phyloP scores from a whole-genome alignment of 1,140 invertebrate genomes.

The Gonioctena quinquepunctata region DNA sequence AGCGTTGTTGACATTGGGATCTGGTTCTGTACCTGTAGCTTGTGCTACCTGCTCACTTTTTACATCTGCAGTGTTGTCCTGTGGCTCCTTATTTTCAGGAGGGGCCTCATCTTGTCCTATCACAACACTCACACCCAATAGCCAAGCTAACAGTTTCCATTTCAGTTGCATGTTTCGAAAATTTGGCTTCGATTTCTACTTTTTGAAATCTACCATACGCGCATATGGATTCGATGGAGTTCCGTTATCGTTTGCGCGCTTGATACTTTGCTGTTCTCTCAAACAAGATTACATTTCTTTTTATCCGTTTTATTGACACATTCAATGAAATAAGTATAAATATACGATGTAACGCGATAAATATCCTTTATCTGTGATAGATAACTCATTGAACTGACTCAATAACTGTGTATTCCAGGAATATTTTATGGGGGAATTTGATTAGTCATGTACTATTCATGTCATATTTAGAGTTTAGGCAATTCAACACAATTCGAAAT shows the following conservation, averaged over 20 bases:
- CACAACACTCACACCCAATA: not conserved
- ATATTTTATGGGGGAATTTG: too few species aligned
- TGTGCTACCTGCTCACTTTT: not conserved
- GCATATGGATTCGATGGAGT: not conserved
- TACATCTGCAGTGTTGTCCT: not conserved
- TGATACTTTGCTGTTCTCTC: not conserved
- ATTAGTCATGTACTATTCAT: too few species aligned
- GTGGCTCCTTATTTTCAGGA: not conserved
- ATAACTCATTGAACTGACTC: not conserved
- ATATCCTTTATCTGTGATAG: slow-evolving; percentile 15
- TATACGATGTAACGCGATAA: not conserved
- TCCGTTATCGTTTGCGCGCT: not conserved
- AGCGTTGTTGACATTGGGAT: not conserved
- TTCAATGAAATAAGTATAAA: slow-evolving; percentile 17
- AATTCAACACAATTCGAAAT: too few species aligned
- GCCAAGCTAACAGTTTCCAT: not conserved
- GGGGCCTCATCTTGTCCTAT: not conserved
- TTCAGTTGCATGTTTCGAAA: not conserved
- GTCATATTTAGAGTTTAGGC: too few species aligned
- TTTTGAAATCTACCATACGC: not conserved
- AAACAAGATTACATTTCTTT: slow-evolving; percentile 11
- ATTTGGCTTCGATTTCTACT: not conserved
- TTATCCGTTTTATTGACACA: slow-evolving; percentile 3
- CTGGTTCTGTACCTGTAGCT: not conserved
- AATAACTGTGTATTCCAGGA: not conserved